These are phyloP conservation scores for Tridacna gigas DNA, from an alignment of 2,888 invertebrate genomes.

Conservation along the genomic window DNA sequence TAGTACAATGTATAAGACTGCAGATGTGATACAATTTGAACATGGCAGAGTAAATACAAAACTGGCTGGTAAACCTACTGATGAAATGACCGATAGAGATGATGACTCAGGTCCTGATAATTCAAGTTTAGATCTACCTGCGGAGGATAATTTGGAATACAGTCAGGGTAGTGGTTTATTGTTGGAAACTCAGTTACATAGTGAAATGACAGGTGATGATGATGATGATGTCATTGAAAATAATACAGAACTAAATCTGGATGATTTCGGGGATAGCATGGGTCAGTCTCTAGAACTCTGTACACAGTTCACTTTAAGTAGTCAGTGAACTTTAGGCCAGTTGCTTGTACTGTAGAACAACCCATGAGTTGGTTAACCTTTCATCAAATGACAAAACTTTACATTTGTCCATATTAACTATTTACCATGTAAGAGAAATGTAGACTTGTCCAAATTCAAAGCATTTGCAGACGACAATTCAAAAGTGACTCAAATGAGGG, in stretches of 20 bases:
- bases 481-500: too few species aligned
- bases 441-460: too few species aligned
- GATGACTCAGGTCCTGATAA: background rate
- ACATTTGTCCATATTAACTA: background rate
- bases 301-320: conserved; percentile 8
- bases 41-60: background rate
- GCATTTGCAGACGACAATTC: too few species aligned
- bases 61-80: background rate
- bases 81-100: background rate
- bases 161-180: background rate
- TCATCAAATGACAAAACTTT: background rate
- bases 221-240: background rate
- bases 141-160: background rate
- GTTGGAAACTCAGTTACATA: conserved; percentile 2
- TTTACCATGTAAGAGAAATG: too few species aligned
- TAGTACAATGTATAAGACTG: background rate
- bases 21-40: background rate
- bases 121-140: background rate
- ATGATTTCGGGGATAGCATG: background rate
- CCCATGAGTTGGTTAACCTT: background rate
- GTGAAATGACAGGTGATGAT: background rate
- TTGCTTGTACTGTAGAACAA: too few species aligned
- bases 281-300: background rate
- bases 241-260: background rate
- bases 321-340: too few species aligned